A percentile compares a stretch with the other conserved stretches of the same genome.
These are phyloP conservation scores for Drosophila nannoptera DNA, from an alignment of 1,140 invertebrate genomes.

Conservation along the genomic window DNA sequence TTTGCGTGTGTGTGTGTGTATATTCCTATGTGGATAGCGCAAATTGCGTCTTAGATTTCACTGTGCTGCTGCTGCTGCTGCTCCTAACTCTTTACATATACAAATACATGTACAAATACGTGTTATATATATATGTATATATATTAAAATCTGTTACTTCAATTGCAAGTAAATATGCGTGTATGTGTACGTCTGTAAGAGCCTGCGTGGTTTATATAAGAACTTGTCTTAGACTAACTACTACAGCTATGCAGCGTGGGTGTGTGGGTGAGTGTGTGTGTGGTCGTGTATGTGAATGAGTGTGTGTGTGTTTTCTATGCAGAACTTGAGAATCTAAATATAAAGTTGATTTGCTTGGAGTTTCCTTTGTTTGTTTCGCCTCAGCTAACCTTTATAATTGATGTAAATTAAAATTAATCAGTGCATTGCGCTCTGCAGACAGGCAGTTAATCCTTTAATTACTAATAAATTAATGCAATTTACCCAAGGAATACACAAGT, in stretches of 20 bases:
- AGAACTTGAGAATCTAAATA: conserved; percentile 64
- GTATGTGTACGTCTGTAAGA: conserved; percentile 34
- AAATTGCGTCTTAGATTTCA: conserved; percentile 54
- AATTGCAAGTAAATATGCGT: conserved; percentile 40
- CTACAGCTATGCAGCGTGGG: conserved; percentile 50
- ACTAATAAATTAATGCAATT: conserved; percentile 46
- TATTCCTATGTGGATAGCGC: conserved; percentile 48
- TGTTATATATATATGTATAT: conserved; percentile 35
- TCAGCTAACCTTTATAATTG: neutral
- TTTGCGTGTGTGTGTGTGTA: neutral
- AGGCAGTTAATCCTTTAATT: conserved; percentile 67
- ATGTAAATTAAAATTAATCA: conserved; percentile 76
- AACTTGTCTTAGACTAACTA: conserved; percentile 34
- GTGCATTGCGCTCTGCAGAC: conserved; percentile 74
- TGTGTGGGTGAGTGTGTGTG: conserved; percentile 29
- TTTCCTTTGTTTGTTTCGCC: conserved; percentile 23
- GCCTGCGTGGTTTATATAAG: conserved; percentile 22
- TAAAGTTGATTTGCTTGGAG: conserved; percentile 30
- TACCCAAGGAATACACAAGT: conserved; percentile 32
- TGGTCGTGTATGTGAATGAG: conserved; percentile 22
- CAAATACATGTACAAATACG: conserved; percentile 45
- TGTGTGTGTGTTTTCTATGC: conserved; percentile 44
- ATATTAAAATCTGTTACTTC: conserved; percentile 61
- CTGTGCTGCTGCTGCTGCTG: conserved; percentile 37
- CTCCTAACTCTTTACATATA: conserved; percentile 42